Evolutionary conservation across 2,113 vertebrate species (phyloP), one percentile per base, ranked within the genome.

Genomic region (Vulpes lagopus): DNA sequence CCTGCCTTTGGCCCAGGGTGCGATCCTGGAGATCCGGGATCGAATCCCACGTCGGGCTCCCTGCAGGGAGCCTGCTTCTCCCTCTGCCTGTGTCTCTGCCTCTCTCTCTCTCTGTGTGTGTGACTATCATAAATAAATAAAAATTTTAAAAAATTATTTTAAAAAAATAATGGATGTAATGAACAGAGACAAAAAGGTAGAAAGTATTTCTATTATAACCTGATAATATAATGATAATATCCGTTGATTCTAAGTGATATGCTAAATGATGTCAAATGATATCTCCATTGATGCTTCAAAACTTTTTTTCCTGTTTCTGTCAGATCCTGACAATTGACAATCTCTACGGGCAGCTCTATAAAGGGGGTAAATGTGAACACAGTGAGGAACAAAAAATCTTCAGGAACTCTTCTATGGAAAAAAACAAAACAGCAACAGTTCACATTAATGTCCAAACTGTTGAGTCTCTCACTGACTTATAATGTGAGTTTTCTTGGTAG

Each of bases 361-460:
- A 91, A 94, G 8, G 20, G 25, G 30, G 11, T 22, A 95, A 38
- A 89, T 71, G 23, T 76, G 73, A 89, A 86, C 35, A 67, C 53
- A 80, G 6, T 87, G 53, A 95, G 59, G 55, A 89, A 82, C 27
- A 95, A 69, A 95, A 89, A 67, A 35, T 91, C n/a, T 88, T 93
- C 9, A 35, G 78, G 57, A 96, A 97, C 88, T 81, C 7, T 93
- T 79, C 90, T 59, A 69, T 93, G n/a, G 60, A n/a, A 92, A 85
- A 67, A n/a, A 65, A 91, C 74, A 71, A 59, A 12, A 15, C 6
- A 22, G 65, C 51, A 12, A 15, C 6, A 22, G 35, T 81, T 12
- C 78, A 96, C n/a, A 32, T 97, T 94, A 91, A 85, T n/a, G 25
- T 85, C 25, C 53, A 96, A 89, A 65, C 22, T 92, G 60, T 84